A percentile compares a stretch with the other conserved stretches of the same genome.
phyloP scores from a whole-genome alignment of 2,113 vertebrate species.

The Saguinus imperator region DNA sequence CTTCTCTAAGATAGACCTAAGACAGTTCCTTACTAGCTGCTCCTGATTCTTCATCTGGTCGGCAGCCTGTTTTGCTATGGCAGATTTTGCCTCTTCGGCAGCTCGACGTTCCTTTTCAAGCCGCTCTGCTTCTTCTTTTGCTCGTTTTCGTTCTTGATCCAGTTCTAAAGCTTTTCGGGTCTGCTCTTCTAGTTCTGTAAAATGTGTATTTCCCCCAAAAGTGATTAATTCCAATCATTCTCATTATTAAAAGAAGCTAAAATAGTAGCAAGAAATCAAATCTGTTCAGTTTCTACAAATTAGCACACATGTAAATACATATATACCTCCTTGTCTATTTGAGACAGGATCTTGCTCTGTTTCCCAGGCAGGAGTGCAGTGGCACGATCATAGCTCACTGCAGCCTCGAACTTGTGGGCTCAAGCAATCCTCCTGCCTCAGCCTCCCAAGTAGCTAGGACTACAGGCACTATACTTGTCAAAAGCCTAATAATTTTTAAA shows the following conservation, averaged over 20 bases:
- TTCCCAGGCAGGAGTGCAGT: too few relatives aligned
- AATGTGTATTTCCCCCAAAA: constrained; percentile 28
- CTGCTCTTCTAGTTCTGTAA: constrained; percentile 95
- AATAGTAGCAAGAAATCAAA: neutral
- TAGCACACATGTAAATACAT: neutral
- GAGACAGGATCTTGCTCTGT: too few relatives aligned
- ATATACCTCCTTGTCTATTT: neutral
- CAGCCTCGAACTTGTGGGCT: too few relatives aligned
- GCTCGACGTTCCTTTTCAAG: constrained; percentile 91
- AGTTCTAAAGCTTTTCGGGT: constrained; percentile 93
- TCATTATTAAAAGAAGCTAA: constrained; percentile 20
- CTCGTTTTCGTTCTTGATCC: constrained; percentile 93
- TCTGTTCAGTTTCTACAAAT: neutral
- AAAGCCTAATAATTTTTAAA: neutral
- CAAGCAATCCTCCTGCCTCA: too few relatives aligned
- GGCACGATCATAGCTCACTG: too few relatives aligned
- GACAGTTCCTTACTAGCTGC: constrained; percentile 89
- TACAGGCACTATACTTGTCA: neutral
- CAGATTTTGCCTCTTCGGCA: constrained; percentile 93
- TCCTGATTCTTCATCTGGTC: constrained; percentile 99
- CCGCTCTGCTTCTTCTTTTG: constrained; percentile 94
- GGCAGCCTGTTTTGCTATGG: constrained; percentile 93
- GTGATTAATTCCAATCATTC: constrained; percentile 29
- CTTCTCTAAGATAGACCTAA: neutral
- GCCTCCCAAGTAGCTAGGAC: too few relatives aligned